Percentiles rank a stretch among this genome's conserved stretches.
phyloP scores from a whole-genome alignment of 2,797 vertebrate species.

The Coregonus suidteri region DNA sequence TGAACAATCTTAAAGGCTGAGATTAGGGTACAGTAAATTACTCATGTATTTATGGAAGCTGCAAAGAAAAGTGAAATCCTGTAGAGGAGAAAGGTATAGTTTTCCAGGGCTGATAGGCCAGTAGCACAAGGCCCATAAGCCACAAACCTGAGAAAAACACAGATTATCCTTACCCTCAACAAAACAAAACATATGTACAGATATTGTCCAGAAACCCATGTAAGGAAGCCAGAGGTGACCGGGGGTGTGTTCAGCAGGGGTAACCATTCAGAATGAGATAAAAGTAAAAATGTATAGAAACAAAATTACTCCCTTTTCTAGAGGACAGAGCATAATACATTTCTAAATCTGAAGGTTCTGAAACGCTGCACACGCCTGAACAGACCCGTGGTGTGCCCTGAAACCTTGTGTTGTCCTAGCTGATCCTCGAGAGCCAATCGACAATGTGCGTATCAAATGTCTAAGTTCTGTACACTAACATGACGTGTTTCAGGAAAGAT shows the following conservation, averaged over 20 bases:
- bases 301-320: not conserved
- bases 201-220: conserved; percentile 7
- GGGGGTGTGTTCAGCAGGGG: not conserved
- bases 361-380: not conserved
- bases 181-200: conserved; percentile 41
- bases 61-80: conserved; percentile 22
- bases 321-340: not conserved
- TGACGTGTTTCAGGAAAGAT: not conserved
- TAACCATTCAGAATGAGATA: not conserved
- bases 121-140: conserved; percentile 56
- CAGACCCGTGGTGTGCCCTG: not conserved
- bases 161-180: conserved; percentile 54
- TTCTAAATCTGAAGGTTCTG: not conserved
- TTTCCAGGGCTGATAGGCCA: conserved; percentile 73
- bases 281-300: not conserved
- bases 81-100: conserved; percentile 61
- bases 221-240: not conserved
- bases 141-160: conserved; percentile 72
- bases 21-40: conserved; percentile 14
- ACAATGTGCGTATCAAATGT: not conserved
- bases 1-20: conserved; percentile 33
- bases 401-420: not conserved
- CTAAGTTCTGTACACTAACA: not conserved
- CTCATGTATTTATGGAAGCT: conserved; percentile 29
- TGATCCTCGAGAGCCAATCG: not conserved